Evolutionary conservation across 2,888 invertebrate genomes (phyloP).

Genomic region (Cephus pygmeus): DNA sequence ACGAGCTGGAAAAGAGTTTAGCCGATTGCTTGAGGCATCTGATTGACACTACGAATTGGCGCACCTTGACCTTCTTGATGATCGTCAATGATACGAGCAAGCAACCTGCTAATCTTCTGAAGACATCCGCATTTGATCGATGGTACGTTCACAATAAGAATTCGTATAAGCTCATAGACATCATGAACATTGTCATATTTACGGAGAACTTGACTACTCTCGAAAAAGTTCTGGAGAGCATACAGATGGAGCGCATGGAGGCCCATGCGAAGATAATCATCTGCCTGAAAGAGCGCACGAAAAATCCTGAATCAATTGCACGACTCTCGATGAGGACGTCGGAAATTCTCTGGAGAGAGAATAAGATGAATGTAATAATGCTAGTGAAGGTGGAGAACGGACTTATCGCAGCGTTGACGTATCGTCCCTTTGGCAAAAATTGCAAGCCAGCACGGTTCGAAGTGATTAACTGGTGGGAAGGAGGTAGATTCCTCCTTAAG

Average conservation of each 20-base stretch:
- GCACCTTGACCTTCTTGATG: neutral
- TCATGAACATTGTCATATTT: neutral
- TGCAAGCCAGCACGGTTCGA: too few species aligned
- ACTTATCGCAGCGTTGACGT: too few species aligned
- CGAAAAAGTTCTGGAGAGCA: neutral
- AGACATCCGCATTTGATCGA: neutral
- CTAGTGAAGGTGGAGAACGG: conserved; percentile 3
- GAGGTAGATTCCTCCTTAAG: too few species aligned
- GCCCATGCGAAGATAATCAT: neutral
- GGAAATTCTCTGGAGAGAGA: conserved; percentile 2
- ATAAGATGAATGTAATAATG: conserved; percentile 4
- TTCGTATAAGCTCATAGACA: neutral
- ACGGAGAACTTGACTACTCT: conserved; percentile 1
- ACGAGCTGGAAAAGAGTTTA: too few species aligned
- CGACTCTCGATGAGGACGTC: neutral
- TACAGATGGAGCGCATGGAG: neutral
- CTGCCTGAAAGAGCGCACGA: neutral
- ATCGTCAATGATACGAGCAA: neutral
- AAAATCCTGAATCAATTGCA: conserved; percentile 2
- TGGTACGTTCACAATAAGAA: conserved; percentile 7
- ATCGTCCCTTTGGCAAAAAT: too few species aligned
- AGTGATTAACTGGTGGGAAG: too few species aligned
- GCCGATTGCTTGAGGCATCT: neutral
- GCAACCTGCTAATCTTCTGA: neutral
- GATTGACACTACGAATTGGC: neutral